Base-by-base conservation (phyloP, 2,797 vertebrate species). In the Micrastur ruficollis region DNA sequence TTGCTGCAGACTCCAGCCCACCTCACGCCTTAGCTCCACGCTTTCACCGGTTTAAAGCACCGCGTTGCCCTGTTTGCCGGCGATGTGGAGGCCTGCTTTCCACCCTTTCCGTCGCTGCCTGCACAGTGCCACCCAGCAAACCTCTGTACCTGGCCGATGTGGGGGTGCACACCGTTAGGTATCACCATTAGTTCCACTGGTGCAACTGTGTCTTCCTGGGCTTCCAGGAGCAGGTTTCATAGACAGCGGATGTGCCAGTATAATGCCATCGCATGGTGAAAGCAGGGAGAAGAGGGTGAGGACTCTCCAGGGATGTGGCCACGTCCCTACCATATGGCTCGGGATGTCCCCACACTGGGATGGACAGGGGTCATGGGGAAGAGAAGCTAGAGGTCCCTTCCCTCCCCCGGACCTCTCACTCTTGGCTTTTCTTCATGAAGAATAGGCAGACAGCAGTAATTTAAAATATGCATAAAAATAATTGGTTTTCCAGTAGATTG, bases 401-500 rank as follows among this genome's bases (percentile, higher is more conserved):
- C 34, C 25, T 68, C 18, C 7, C 20, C 22, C 32, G 56, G 18
- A 10, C 5, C 31, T 31, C 16, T 27, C 59, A 91, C 4, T 59
- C 3, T 84, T 78, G 15, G 5, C 5, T 92, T 70, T 74, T 59
- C 36, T 71, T 65, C 55, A 6, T 70, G 27, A 68, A 44, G 25
- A 91, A 44, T 1, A 53, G 47, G 17, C 47, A 70, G 53, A 29
- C 5, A 62, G 36, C 9, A 80, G 29, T 32, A 21, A 93, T 32
- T 81, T 66, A 56, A 93, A 89, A 86, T 58, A 58, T 14, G n/a
- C 40, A 34, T 81, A n/a, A 78, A 93, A 89, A 94, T 3, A 73
- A 42, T 18, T 47, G 1, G 4, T 90, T 92, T 90, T 47, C 32
- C 55, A 93, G 36, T 34, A 85, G 52, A 59, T 23, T 68, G 76